Evolutionary conservation across 1,140 invertebrate genomes (phyloP).

Genomic region (Heliconius hermathena): DNA sequence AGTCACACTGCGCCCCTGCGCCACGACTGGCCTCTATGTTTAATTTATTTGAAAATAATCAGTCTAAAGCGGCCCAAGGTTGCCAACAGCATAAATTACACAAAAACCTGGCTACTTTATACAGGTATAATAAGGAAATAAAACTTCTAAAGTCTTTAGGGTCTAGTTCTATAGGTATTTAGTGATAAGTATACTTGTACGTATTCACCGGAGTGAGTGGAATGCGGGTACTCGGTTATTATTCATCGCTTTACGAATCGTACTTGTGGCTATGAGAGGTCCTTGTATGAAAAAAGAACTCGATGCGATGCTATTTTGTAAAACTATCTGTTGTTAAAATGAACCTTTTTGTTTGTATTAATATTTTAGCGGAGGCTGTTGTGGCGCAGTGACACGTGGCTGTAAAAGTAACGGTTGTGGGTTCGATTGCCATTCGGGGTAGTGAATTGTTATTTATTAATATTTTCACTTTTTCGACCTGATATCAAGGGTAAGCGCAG

Average conservation of each 20-base stretch:
- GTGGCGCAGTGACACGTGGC: fast-evolving
- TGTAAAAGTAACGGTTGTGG: no score
- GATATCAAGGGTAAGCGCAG: no score
- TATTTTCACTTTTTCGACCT: no score
- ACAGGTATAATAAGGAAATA: slow-evolving; percentile 35
- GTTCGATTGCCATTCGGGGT: no score
- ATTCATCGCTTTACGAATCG: slow-evolving; percentile 24
- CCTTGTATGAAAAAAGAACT: slow-evolving; percentile 25
- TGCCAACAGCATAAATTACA: neutral
- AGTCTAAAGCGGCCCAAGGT: neutral
- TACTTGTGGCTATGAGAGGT: slow-evolving; percentile 29
- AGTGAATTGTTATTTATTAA: no score
- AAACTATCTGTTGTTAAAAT: slow-evolving; percentile 23
- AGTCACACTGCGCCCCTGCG: no score
- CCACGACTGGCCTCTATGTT: neutral
- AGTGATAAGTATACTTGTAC: slow-evolving; percentile 27
- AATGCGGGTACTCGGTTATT: slow-evolving; percentile 35
- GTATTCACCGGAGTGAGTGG: slow-evolving; percentile 29
- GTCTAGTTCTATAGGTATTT: slow-evolving; percentile 34
- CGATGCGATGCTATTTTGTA: slow-evolving; percentile 36
- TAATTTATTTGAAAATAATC: slow-evolving; percentile 12
- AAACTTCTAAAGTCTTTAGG: slow-evolving; percentile 22
- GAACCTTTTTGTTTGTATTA: neutral
- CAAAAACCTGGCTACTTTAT: slow-evolving; percentile 5
- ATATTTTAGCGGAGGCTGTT: neutral